Evolutionary conservation across 2,888 invertebrate species (phyloP).

Genomic region (Netelia inedita): DNA sequence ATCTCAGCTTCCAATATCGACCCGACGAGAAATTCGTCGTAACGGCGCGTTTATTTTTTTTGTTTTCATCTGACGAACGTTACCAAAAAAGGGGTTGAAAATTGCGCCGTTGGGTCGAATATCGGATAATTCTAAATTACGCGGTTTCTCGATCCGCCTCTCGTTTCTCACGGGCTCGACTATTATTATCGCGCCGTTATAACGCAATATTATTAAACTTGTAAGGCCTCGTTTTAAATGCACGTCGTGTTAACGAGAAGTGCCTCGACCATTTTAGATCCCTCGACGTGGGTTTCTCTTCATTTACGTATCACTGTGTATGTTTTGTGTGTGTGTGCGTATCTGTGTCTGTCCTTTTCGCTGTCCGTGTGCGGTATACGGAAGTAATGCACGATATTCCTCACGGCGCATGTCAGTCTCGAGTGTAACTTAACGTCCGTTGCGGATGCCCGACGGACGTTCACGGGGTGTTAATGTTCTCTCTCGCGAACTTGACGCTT

Average conservation of each 20-base stretch:
- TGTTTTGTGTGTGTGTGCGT: neutral
- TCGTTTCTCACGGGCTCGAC: neutral
- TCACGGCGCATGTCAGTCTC: conserved; percentile 48
- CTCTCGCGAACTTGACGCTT: neutral
- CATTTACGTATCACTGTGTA: neutral
- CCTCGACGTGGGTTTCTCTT: neutral
- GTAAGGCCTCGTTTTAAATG: conserved; percentile 29
- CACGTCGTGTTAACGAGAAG: conserved; percentile 26
- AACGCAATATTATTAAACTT: conserved; percentile 14
- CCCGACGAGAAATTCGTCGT: neutral
- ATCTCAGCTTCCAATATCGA: neutral
- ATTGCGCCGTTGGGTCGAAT: no score
- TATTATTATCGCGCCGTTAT: neutral
- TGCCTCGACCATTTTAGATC: conserved; percentile 26
- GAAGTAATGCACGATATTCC: conserved; percentile 47
- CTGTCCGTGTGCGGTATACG: conserved; percentile 18
- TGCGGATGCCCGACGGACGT: conserved; percentile 46
- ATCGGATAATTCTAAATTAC: neutral
- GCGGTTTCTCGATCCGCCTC: neutral
- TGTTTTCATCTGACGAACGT: no score
- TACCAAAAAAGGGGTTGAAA: no score
- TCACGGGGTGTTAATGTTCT: conserved; percentile 54
- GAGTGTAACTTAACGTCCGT: conserved; percentile 40
- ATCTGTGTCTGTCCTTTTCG: neutral
- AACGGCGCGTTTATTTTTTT: no score